Base-by-base conservation (phyloP, 1,140 invertebrate species). In the Ips nitidus region DNA sequence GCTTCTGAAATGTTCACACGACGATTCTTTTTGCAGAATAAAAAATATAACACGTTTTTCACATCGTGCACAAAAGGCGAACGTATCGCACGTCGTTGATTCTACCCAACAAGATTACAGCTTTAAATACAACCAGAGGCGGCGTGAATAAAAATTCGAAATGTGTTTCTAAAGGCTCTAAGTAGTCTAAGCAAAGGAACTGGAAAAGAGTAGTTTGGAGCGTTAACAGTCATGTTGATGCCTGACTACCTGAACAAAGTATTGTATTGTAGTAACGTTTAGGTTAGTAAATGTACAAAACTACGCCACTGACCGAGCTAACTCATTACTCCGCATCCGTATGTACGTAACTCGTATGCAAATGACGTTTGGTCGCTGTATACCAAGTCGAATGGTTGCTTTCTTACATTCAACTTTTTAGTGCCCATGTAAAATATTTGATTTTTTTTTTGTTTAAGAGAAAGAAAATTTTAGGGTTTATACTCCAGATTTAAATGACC, bases 291-390 rank as follows among this genome's bases (percentile, higher is more conserved):
- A 22, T 22, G 22, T 22, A 22, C 22, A 22, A 22, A 22, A 38
- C 2, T 52, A 69, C 68, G 60, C 52, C 60, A 56, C 68, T 69
- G 68, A 37, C 36, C 42, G 41, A 53, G 22, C 22, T 22, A 22
- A 64, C 53, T 69, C 60, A 69, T 69, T 69, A 69, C 45, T 36
- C 22, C 53, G 40, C 41, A 69, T 69, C 55, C 41, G 52, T 38
- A 64, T 69, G 55, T 63, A 62, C 43, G 60, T 69, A 63, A 69
- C 68, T 69, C 61, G 60, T 69, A 69, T 69, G 68, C 60, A 63
- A 69, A 69, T 69, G 52, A 22, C 43, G 52, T 52, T 56, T 64
- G 55, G 52, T 41, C 68, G 59, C 55, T 22, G 47, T 40, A 22
- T 22, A 22, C 65, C 4, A 65, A 65, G 45, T 65, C 50, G 50